Evolutionary conservation across 1,140 invertebrate species (phyloP).

Genomic region (Drosophila watanabei): DNA sequence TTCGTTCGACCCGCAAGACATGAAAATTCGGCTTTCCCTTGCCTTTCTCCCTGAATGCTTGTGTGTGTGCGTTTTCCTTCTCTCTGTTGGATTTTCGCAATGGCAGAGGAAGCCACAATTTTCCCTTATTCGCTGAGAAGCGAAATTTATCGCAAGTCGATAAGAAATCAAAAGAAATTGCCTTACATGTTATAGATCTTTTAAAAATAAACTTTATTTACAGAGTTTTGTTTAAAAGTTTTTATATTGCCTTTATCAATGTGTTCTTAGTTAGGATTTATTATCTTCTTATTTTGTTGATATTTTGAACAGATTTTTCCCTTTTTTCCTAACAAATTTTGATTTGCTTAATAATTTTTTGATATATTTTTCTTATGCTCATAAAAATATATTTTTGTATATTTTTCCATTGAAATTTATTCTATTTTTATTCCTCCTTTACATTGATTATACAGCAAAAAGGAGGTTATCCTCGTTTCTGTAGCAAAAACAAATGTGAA

Average conservation of each 20-base stretch:
- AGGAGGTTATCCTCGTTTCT: background rate
- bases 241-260: background rate
- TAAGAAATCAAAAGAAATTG: conserved; percentile 49
- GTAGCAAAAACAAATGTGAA: conserved; percentile 16
- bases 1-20: conserved; percentile 68
- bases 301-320: background rate
- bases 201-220: background rate
- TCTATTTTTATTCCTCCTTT: background rate
- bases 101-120: conserved; percentile 60
- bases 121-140: background rate
- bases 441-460: background rate
- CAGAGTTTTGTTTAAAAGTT: background rate
- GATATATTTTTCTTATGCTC: background rate
- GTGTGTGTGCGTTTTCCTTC: conserved; percentile 31
- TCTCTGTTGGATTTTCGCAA: conserved; percentile 54
- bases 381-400: background rate
- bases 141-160: conserved; percentile 67
- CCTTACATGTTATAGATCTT: background rate
- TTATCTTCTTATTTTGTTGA: background rate
- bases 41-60: background rate
- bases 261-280: background rate
- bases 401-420: no score
- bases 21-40: conserved; percentile 71
- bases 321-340: background rate
- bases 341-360: background rate